Evolutionary conservation across 2,888 invertebrate genomes (phyloP), one percentile per base, ranked within the genome.

Genomic region (Rhynchonema sp.): DNA sequence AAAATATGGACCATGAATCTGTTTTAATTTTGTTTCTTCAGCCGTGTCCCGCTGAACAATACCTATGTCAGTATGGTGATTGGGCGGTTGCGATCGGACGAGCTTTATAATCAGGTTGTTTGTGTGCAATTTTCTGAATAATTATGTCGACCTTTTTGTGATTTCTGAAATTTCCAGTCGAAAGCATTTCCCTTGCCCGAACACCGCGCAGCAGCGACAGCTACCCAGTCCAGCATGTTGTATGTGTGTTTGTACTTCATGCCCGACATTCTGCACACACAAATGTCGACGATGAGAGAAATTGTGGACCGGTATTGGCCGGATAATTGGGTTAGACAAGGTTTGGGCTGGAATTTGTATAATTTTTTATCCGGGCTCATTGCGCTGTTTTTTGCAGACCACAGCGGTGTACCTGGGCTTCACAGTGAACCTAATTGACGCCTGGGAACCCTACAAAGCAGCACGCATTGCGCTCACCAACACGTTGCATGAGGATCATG

Each of bases 251-350:
- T 98, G 38, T 94, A 84, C 75, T 98, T 98, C 73, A 81, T 84
- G 30, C 83, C 92, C 0, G 81, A 84, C 63, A 83, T 85, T 63
- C 79, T 98, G 2, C 82, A 85, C 27, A 2, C n/a, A 53, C 87
- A 94, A 72, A 82, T 83, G 46, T 83, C 90, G 0, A 84, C 85
- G 74, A 98, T 98, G 94, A 81, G 96, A 66, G 94, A 96, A 79
- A 88, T 96, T 65, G 89, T 90, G 6, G 96, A 98, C 74, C 90
- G 90, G 76, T 94, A 87, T 77, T 98, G 92, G 70, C 85, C 88
- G 2, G 94, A 92, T 71, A 92, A 92, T 74, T 99, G 94, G 94
- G 84, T 80, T 66, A 64, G 72, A 23, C n/a, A n/a, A n/a, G n/a
- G n/a, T n/a, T n/a, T n/a, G n/a, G n/a, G n/a, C n/a, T n/a, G n/a